These are phyloP conservation scores for Anoura caudifer DNA, from an alignment of 2,113 vertebrate species.

Conservation along the genomic window DNA sequence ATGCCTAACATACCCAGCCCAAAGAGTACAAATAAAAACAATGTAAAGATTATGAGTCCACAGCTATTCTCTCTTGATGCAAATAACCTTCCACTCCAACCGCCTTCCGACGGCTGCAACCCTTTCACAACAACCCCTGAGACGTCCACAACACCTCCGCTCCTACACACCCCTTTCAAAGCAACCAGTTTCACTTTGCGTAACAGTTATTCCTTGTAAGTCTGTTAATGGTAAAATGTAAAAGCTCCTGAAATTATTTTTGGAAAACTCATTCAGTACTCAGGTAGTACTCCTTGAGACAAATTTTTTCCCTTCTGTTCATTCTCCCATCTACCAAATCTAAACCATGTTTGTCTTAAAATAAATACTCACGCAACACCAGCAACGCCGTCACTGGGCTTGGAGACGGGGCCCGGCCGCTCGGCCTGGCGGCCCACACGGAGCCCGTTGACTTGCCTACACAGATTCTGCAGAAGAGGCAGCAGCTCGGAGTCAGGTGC, in stretches of 20 bases:
- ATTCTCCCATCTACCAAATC: neutral
- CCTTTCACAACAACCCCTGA: neutral
- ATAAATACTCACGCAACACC: constrained; percentile 71
- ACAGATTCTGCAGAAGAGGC: constrained; percentile 80
- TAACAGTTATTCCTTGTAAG: neutral
- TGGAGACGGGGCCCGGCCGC: neutral
- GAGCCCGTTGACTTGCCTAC: constrained; percentile 78
- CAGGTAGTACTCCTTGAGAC: neutral
- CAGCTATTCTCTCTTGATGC: neutral
- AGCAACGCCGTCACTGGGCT: neutral
- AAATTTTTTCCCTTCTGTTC: neutral
- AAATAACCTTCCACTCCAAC: neutral
- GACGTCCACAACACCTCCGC: neutral
- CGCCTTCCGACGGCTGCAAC: fast-evolving
- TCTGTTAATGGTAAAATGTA: neutral
- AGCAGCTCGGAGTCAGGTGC: constrained; percentile 65
- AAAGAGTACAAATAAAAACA: too few species aligned
- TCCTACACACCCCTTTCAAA: neutral
- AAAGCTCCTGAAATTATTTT: neutral
- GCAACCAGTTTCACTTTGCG: neutral
- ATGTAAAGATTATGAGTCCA: too few species aligned
- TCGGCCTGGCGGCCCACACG: constrained; percentile 51
- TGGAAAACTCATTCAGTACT: neutral
- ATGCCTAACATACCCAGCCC: too few species aligned
- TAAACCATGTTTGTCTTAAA: neutral